Percentiles rank a stretch among this genome's conserved stretches.
Evolutionary conservation across 2,797 vertebrate genomes (phyloP).

Genomic region (Gastrophryne carolinensis): DNA sequence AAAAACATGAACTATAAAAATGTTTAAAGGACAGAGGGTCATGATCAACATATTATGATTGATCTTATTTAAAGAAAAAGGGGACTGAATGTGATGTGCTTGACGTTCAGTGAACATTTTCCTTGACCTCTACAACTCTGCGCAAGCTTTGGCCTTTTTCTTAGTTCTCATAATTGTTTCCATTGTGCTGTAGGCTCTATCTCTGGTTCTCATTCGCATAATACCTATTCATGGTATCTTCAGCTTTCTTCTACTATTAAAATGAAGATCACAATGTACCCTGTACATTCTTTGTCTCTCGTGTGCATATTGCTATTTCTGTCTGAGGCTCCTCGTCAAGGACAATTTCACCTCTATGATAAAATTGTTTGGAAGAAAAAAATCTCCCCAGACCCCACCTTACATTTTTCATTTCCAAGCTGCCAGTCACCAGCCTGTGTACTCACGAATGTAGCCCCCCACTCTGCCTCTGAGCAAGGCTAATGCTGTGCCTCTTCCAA

Average conservation of each 20-base stretch:
- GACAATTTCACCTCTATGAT: slow-evolving; percentile 47
- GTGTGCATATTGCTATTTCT: slow-evolving; percentile 29
- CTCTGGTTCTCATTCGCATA: neutral
- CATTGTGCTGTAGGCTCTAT: neutral
- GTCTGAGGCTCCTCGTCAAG: slow-evolving; percentile 29
- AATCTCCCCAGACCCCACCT: slow-evolving; percentile 8
- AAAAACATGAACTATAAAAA: too few species aligned
- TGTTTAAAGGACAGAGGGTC: too few species aligned
- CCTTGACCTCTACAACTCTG: neutral
- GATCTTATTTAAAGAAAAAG: too few species aligned
- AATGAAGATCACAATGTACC: slow-evolving; percentile 15
- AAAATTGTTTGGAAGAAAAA: slow-evolving; percentile 36
- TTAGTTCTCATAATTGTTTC: neutral
- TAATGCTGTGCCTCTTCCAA: slow-evolving; percentile 26
- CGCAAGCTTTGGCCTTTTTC: neutral
- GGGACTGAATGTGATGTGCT: neutral
- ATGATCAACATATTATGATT: too few species aligned
- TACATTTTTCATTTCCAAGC: slow-evolving; percentile 43
- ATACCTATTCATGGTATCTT: slow-evolving; percentile 1
- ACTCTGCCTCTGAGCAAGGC: slow-evolving; percentile 1
- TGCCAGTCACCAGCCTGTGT: slow-evolving; percentile 35
- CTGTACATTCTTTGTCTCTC: slow-evolving; percentile 21
- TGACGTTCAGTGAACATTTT: neutral
- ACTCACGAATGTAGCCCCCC: slow-evolving; percentile 26
- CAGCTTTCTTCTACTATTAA: slow-evolving; percentile 1